phyloP scores from a whole-genome alignment of 2,113 vertebrate species.

The Hylia prasina region DNA sequence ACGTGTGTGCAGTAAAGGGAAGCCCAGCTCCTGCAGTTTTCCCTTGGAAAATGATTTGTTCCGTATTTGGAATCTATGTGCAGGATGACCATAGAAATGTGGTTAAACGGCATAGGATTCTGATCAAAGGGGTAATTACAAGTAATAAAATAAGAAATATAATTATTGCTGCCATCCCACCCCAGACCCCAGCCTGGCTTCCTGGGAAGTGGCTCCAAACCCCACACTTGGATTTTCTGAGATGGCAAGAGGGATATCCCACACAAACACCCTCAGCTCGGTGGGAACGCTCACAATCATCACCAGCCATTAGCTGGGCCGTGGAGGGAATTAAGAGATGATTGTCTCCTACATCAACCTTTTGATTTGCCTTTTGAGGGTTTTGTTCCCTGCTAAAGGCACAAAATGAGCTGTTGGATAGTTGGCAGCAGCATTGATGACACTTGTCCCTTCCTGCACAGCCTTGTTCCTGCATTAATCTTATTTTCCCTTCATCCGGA shows the following conservation, averaged over 20 bases:
- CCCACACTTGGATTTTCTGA: not conserved
- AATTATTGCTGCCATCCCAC: conserved; percentile 19
- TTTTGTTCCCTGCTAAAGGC: conserved; percentile 12
- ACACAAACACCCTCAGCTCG: not conserved
- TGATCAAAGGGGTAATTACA: conserved; percentile 35
- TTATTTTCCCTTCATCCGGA: not conserved
- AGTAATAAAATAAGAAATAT: conserved; percentile 39
- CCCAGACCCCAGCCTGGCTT: not conserved
- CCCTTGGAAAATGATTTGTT: not conserved
- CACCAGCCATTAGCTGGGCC: not conserved
- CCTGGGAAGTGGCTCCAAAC: not conserved
- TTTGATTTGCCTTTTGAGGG: not conserved
- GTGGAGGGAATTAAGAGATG: not conserved
- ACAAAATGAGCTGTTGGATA: not conserved
- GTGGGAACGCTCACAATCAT: not conserved
- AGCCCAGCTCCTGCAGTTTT: not conserved
- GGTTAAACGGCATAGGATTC: conserved; percentile 23
- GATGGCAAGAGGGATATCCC: not conserved
- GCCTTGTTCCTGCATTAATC: not conserved
- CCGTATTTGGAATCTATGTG: not conserved
- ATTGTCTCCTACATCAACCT: not conserved
- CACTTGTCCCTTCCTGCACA: not conserved
- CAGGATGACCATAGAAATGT: conserved; percentile 19
- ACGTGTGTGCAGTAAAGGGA: conserved; percentile 1
- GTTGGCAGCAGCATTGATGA: not conserved